Base-by-base conservation (phyloP, 2,113 vertebrate genomes). In the Struthidea cinerea region DNA sequence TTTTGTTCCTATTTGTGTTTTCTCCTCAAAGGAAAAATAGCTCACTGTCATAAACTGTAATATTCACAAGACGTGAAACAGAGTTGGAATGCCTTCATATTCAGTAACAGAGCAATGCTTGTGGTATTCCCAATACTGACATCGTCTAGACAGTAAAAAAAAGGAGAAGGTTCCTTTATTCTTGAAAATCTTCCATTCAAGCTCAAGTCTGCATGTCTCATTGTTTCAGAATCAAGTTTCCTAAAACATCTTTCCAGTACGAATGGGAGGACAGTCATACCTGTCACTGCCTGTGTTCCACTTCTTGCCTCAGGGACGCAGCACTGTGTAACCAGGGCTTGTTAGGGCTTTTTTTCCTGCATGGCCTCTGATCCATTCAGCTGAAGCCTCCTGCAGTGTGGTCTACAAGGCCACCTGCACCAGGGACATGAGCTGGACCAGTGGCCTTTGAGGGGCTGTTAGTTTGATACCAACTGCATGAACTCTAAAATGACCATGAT, bases 61-160 rank as follows among this genome's bases (percentile, higher is more conserved):
- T 11, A 42, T 30, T 85, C 41, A 69, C 22, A 65, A 60, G 24
- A 18, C 86, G 28, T 52, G 52, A 95, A 92, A 30, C 30, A 55
- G 76, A 68, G 17, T 59, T 90, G 41, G 15, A 93, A 85, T 64
- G 27, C 30, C 71, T 86, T 88, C 24, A 21, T 83, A 86, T 93
- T 76, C 53, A 77, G 13, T 24, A 53, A 37, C 35, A 37, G 24
- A 4, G 0, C 68, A 56, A 44, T 84, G 9, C 73, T 67, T 90
- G 46, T 77, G 59, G 18, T 80, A 21, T 26, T 73, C 9, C 57
- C 37, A 56, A 13, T 68, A 76, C 44, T 56, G 57, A 69, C 63
- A 37, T 44, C 79, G 46, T 89, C 55, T 90, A 92, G 37, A 55
- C 32, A 41, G 63, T 39, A 70, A 76, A 90, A 73, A 71, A 46